These are phyloP conservation scores for Mythimna pallens DNA, from an alignment of 2,888 invertebrate genomes.

Conservation along the genomic window DNA sequence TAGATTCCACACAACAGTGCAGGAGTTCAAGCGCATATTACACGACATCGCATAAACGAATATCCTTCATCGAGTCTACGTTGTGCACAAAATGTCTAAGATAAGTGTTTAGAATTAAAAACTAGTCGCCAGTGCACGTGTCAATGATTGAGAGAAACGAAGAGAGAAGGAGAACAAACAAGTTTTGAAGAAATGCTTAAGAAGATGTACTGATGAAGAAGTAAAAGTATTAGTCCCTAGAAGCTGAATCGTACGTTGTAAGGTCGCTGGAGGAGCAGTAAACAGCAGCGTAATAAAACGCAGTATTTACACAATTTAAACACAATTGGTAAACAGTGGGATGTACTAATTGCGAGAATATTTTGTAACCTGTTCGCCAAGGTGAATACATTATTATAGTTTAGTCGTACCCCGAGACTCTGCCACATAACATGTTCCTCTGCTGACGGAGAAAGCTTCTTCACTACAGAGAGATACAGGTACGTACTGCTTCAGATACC, in stretches of 20 bases:
- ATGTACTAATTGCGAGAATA: constrained; percentile 55
- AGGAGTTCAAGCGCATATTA: constrained; percentile 8
- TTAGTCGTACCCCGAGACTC: constrained; percentile 38
- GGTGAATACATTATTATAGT: constrained; percentile 43
- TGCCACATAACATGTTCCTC: constrained; percentile 18
- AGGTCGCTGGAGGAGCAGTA: constrained; percentile 11
- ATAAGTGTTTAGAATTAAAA: neutral
- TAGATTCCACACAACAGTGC: neutral
- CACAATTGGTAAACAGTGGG: constrained; percentile 52
- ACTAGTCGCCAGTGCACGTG: neutral
- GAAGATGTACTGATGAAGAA: neutral
- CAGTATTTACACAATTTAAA: constrained; percentile 42
- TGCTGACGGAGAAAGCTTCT: constrained; percentile 12
- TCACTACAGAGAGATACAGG: neutral
- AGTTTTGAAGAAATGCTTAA: neutral
- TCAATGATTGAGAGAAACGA: neutral
- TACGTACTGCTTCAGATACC: constrained; percentile 11
- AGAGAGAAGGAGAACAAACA: neutral
- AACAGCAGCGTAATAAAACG: constrained; percentile 27
- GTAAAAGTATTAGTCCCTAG: neutral
- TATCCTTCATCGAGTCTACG: neutral
- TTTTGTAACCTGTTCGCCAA: constrained; percentile 41
- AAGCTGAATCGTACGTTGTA: neutral
- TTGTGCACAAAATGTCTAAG: neutral
- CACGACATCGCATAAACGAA: neutral